Base-by-base conservation (phyloP, 2,888 invertebrate species). In the Sialis lutaria region DNA sequence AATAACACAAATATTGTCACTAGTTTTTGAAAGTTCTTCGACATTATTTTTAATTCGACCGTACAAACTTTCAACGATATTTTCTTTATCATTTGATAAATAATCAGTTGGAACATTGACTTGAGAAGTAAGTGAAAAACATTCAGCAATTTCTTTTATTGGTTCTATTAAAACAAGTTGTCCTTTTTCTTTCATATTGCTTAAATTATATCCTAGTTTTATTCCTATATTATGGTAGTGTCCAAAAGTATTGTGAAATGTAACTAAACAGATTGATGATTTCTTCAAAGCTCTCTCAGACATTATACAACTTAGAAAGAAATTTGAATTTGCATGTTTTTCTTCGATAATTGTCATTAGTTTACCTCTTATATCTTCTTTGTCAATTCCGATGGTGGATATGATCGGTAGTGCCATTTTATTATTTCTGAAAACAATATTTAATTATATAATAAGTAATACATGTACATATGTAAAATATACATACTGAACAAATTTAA, bases 191-290 rank as follows among this genome's bases (percentile, higher is more conserved):
- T 67, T 60, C 49, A 70, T 64, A 45, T 69, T 62, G 34, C 72
- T 69, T 33, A 84, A 63, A 60, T 82, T 82, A 57, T 79, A 82
- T 44, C 82, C 83, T 57, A 85, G 68, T 56, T 81, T 78, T 57
- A 80, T 74, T 9, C 82, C 81, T 34, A 84, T 73, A 63, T 77
- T 79, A 50, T 82, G 77, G 57, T 82, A 86, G 59, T 86, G 85
- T 46, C 73, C 71, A 43, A 80, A 67, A 2, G 79, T 75, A 56
- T 84, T 80, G 58, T 85, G 85, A 50, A 80, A 68, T 44, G 77
- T 73, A 44, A 84, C 66, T 43, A 85, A 64, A 54, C 82, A 67
- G 6, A 79, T 64, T 46, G 71, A 72, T 48, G 69, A 65, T 50
- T 75, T 73, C 50, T 73, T 73, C 54, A 75, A 74, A 44, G 77